Percentiles rank a stretch among this genome's conserved stretches.
phyloP scores from a whole-genome alignment of 2,888 invertebrate genomes.

The Zaprionus lineosus region DNA sequence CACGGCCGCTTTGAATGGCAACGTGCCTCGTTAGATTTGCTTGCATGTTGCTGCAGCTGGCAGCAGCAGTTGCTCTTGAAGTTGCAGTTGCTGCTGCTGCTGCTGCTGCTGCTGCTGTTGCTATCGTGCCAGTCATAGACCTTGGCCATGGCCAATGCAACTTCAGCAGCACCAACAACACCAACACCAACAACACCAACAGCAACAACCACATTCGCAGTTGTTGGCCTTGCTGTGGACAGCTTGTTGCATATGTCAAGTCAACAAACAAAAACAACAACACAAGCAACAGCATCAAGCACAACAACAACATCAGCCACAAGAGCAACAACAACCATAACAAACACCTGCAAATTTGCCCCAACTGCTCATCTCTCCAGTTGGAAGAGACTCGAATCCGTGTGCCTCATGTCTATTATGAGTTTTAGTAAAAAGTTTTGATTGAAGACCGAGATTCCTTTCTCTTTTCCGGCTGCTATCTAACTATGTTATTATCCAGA shows the following conservation, averaged over 20 bases:
- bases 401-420: conserved; percentile 42
- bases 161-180: conserved; percentile 3
- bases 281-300: conserved; percentile 10
- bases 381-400: conserved; percentile 16
- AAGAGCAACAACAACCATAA: conserved; percentile 18
- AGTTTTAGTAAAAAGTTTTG: conserved; percentile 3
- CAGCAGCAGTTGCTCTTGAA: conserved; percentile 1
- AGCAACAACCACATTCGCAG: conserved; percentile 15
- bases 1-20: conserved; percentile 59
- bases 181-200: conserved; percentile 2
- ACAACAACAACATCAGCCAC: conserved; percentile 17
- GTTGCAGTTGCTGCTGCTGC: conserved; percentile 13
- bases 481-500: conserved; percentile 24
- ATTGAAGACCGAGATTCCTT: conserved; percentile 38
- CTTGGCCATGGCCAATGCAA: conserved; percentile 52
- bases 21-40: conserved; percentile 62
- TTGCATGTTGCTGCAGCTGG: conserved; percentile 26
- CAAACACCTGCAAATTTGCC: conserved; percentile 42
- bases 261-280: conserved; percentile 18
- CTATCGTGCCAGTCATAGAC: conserved; percentile 45
- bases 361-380: conserved; percentile 25
- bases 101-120: conserved; percentile 30
- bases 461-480: conserved; percentile 42
- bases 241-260: conserved; percentile 60
- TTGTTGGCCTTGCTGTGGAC: conserved; percentile 57